Evolutionary conservation across 2,113 vertebrate species (phyloP), one percentile per base, ranked within the genome.

Genomic region (Gracilinanus agilis): DNA sequence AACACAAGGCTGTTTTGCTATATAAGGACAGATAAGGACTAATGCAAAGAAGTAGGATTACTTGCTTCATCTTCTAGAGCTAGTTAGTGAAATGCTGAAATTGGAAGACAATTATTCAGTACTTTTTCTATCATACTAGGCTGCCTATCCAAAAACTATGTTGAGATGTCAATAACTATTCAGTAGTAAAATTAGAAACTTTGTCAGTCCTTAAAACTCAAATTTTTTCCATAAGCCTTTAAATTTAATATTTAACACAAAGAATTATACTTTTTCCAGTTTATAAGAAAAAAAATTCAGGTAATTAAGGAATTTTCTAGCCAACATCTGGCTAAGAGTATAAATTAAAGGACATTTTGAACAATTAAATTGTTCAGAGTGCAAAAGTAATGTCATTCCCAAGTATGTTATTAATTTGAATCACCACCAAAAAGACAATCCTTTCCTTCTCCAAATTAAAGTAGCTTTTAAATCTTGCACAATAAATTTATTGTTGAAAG

Each of bases 401-500:
- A 88, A 88, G 92, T 96, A 93, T 96, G 96, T 93, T 44, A 25
- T 2, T 96, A 88, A 95, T 88, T 96, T 94, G 95, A 93, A 96
- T 94, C 94, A 94, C 67, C 95, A 25, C 55, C 91, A 92, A 25
- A 97, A 92, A 97, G 96, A 94, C 90, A 89, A 83, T 9, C 6
- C 34, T 91, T 58, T 89, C 34, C 34, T 75, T 90, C 92, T 95
- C 95, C 95, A 94, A 95, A 89, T 93, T 94, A 92, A 96, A 96
- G 90, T 1, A 8, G 96, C 93, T 97, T 98, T 92, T 97, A 96
- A 96, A 96, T 61, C 90, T 96, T 96, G 96, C 44, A 96, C 93
- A 95, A 97, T 55, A 98, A 95, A 95, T 97, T 96, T 97, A 97
- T 97, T 97, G 95, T 58, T 94, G 94, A 97, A 97, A 97, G 95